Base-by-base conservation (phyloP, 2,797 vertebrate species). In the Acomys russatus region DNA sequence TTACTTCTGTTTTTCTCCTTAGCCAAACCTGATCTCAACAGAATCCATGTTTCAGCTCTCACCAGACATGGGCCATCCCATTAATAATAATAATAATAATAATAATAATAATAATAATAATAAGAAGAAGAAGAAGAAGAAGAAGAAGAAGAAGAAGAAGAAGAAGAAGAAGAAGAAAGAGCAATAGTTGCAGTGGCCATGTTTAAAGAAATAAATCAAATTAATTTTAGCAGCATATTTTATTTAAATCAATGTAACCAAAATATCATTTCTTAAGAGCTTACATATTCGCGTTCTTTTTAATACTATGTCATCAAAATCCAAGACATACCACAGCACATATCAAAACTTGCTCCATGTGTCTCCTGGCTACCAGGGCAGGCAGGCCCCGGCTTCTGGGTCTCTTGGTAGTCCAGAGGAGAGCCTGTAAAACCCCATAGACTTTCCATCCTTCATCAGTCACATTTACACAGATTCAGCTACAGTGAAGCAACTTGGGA, bases 221-320 rank as follows among this genome's bases (percentile, higher is more conserved):
- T 59, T 74, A 33, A 77, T 83, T 84, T 84, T 68, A 78, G 54
- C 44, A 54, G 35, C 44, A 22, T 68, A 33, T 56, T 82, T 93
- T 85, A 63, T 91, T 82, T 83, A 86, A 86, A 25, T n/a, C 63
- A 70, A 0, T 74, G 54, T 88, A 64, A 35, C 12, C 25, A 76
- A 88, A 88, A 51, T 70, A 83, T 33, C 28, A 78, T 93, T 87
- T 64, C 64, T 28, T 73, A 63, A 12, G 30, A 73, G 38, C 1
- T 17, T 92, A 4, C 85, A 77, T 33, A 68, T 73, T 90, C 44
- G 25, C 77, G 20, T 73, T n/a, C 35, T 68, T 85, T 96, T 84
- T 25, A 51, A 33, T 54, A 14, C 35, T 38, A 59, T 25, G n/a
- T 54, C 8, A 28, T 95, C 30, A 94, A 90, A 68, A 88, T 73